phyloP scores from a whole-genome alignment of 2,797 vertebrate genomes.

The Coluber constrictor region DNA sequence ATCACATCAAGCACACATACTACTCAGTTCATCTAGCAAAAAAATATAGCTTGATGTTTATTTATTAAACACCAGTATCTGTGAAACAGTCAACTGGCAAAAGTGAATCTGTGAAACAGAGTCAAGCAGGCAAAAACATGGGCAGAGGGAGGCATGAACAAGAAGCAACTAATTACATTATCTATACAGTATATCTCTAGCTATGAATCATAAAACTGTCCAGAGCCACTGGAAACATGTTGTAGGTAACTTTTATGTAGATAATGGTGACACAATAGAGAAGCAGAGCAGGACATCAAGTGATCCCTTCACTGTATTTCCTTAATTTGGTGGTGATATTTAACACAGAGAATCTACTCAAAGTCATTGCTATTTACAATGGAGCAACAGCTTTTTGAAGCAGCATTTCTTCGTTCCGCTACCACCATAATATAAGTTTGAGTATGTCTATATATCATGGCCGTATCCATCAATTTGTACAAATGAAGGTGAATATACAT shows the following conservation, averaged over 20 bases:
- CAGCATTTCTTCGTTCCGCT: not conserved
- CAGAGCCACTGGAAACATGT: not conserved
- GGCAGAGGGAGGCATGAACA: not conserved
- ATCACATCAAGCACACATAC: not conserved
- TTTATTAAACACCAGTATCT: not conserved
- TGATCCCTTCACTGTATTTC: not conserved
- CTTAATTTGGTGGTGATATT: not conserved
- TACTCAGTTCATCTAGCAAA: not conserved
- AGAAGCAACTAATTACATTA: not conserved
- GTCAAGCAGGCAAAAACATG: not conserved
- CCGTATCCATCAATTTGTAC: not conserved
- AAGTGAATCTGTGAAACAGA: not conserved
- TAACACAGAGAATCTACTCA: not conserved
- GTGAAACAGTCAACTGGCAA: not conserved
- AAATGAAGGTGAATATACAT: not conserved
- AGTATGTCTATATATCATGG: not conserved
- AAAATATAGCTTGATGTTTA: not conserved
- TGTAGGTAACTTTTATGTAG: not conserved
- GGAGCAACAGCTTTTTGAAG: not conserved
- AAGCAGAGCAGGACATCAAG: not conserved
- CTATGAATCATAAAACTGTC: not conserved
- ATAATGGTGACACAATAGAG: not conserved
- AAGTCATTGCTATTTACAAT: not conserved
- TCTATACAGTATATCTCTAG: not conserved
- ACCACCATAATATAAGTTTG: not conserved